These are phyloP conservation scores for Dascillus cervinus DNA, from an alignment of 2,888 invertebrate species.

Conservation along the genomic window DNA sequence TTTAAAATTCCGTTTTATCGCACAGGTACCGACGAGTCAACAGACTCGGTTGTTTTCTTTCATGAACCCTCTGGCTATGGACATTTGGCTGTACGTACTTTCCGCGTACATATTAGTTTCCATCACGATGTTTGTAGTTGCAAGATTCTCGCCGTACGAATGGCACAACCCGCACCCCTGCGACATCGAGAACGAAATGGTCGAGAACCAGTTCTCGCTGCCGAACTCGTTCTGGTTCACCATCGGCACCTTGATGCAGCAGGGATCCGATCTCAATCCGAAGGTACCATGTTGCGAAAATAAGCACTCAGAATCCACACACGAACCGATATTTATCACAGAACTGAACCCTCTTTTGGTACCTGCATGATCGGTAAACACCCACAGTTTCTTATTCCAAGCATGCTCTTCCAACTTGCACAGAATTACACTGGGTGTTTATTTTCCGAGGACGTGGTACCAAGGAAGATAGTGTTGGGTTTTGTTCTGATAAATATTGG, in stretches of 20 bases:
- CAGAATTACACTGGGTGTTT: conserved; percentile 25
- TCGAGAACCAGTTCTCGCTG: conserved; percentile 74
- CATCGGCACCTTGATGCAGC: conserved; percentile 83
- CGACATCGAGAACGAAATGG: conserved; percentile 52
- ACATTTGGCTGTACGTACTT: conserved; percentile 80
- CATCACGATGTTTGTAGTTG: conserved; percentile 69
- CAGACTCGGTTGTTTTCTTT: conserved; percentile 73
- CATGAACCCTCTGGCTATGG: conserved; percentile 77
- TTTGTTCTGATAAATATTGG: conserved; percentile 9
- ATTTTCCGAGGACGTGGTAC: conserved; percentile 11
- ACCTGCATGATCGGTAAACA: conserved; percentile 31
- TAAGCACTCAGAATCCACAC: conserved; percentile 33
- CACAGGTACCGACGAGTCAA: conserved; percentile 61
- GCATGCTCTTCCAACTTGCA: conserved; percentile 5
- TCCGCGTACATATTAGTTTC: conserved; percentile 75
- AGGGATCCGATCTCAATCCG: conserved; percentile 73
- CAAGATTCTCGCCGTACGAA: conserved; percentile 74
- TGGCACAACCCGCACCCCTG: conserved; percentile 69
- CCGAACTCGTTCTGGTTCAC: conserved; percentile 84
- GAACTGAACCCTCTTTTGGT: conserved; percentile 19
- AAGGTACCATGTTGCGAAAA: conserved; percentile 45
- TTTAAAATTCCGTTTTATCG: conserved; percentile 13
- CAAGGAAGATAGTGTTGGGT: conserved; percentile 15
- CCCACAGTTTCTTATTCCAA: conserved; percentile 18
- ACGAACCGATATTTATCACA: conserved; percentile 10